Evolutionary conservation across 2,113 vertebrate species (phyloP), one percentile per base, ranked within the genome.

Genomic region (Meles meles): DNA sequence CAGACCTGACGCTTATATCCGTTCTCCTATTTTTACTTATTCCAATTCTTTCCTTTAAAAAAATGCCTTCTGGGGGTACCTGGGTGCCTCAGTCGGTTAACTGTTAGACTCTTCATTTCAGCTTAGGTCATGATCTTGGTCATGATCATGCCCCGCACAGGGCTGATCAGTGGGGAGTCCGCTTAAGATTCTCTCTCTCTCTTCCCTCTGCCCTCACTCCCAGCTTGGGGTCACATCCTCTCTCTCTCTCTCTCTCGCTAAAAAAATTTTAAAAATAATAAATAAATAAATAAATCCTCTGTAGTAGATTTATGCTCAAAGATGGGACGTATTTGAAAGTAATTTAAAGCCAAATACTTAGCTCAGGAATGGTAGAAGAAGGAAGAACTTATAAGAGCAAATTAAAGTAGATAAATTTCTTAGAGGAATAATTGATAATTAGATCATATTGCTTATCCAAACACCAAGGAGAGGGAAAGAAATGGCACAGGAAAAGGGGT

Each of bases 391-490:
- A 17, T 7, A 42, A 37, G 11, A 42, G 18, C 10, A 39, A 91
- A 87, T 79, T 63, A 49, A 49, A 59, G 29, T 57, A 9, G 12
- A 12, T 31, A 85, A 63, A 49, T 74, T 12, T 31, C 47, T 59
- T 12, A 31, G 76, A 69, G 25, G 37, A 85, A 52, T 52, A 67
- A 44, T 21, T 88, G 29, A 90, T 25, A 77, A 89, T 59, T 25
- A 90, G 59, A 25, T 11, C 13, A 74, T n/a, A 63, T 2, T n/a
- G 20, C n/a, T 93, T 72, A 94, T 77, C 44, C 77, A 88, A 88
- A 96, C 93, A 67, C 29, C 31, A 72, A 85, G 9, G 3, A 71
- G 55, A 63, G 14, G 72, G 52, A 94, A 95, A 93, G 65, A 92
- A 90, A 88, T 29, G 7, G 9, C 42, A 1, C 29, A 71, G 80